Evolutionary conservation across 2,888 invertebrate genomes (phyloP).

Genomic region (Philhelius pedissequus): DNA sequence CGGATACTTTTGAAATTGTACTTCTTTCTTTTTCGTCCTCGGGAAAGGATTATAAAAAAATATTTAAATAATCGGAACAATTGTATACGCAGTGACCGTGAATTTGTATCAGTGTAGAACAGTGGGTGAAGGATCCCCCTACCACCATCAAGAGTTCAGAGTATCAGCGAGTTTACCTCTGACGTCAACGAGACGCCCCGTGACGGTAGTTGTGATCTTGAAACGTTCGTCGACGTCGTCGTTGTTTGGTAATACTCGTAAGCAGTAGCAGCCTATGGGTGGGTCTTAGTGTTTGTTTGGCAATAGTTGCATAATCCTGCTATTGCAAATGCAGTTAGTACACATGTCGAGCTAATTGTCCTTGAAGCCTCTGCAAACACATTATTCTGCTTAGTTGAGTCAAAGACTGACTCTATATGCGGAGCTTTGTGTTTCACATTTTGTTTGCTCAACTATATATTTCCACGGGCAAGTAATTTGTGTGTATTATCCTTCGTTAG

Average conservation of each 20-base stretch:
- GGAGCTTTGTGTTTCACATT: background rate
- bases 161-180: conserved; percentile 33
- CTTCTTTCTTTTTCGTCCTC: background rate
- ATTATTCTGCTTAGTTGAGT: conserved; percentile 24
- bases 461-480: conserved; percentile 30
- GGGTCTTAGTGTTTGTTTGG: conserved; percentile 25
- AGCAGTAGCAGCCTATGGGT: conserved; percentile 1
- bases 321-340: conserved; percentile 39
- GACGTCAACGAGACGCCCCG: conserved; percentile 59
- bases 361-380: conserved; percentile 55
- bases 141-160: conserved; percentile 15
- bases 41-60: conserved; percentile 15
- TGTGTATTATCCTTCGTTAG: conserved; percentile 55
- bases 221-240: conserved; percentile 27
- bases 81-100: conserved; percentile 59
- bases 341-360: conserved; percentile 53
- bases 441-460: background rate
- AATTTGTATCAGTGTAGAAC: conserved; percentile 28
- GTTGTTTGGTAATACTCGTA: background rate
- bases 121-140: background rate
- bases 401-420: conserved; percentile 7
- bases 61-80: background rate
- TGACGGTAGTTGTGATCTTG: conserved; percentile 68
- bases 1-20: background rate
- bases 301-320: conserved; percentile 56